Conservation (phyloP, 2,113 vertebrate genomes). For the Pterocles gutturalis region DNA sequence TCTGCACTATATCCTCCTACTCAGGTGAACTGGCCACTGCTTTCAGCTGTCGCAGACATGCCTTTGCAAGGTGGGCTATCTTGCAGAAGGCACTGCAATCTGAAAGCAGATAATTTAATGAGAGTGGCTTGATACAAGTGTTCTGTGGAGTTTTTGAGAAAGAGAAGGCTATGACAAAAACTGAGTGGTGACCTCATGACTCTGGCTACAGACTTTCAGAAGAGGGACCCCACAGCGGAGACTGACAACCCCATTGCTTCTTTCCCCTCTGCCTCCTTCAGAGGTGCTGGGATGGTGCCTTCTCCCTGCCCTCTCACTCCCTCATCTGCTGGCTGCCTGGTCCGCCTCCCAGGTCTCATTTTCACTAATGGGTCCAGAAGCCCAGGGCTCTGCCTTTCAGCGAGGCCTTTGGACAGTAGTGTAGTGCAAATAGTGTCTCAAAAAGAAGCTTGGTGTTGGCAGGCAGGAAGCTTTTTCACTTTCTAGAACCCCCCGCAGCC, state of each 20-base stretch:
- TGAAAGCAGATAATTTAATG: background rate
- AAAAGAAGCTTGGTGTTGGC: background rate
- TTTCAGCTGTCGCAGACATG: background rate
- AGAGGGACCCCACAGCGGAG: accelerated
- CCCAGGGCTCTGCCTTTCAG: background rate
- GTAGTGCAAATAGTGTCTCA: background rate
- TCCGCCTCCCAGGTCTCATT: background rate
- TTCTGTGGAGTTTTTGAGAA: background rate
- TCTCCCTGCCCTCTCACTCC: background rate
- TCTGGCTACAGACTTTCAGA: background rate
- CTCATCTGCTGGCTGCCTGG: background rate
- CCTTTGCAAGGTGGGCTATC: background rate
- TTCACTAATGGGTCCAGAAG: background rate
- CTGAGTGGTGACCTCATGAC: background rate
- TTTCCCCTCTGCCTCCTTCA: background rate
- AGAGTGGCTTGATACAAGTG: background rate
- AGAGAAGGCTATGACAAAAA: background rate
- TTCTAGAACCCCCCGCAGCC: background rate
- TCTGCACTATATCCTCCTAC: background rate
- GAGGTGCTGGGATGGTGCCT: background rate
- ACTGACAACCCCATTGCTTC: background rate
- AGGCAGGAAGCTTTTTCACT: background rate
- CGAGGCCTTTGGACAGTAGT: background rate
- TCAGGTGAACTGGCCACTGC: background rate
- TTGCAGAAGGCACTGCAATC: background rate